Base-by-base conservation (phyloP, 1,140 invertebrate genomes). In the Panulirus ornatus region DNA sequence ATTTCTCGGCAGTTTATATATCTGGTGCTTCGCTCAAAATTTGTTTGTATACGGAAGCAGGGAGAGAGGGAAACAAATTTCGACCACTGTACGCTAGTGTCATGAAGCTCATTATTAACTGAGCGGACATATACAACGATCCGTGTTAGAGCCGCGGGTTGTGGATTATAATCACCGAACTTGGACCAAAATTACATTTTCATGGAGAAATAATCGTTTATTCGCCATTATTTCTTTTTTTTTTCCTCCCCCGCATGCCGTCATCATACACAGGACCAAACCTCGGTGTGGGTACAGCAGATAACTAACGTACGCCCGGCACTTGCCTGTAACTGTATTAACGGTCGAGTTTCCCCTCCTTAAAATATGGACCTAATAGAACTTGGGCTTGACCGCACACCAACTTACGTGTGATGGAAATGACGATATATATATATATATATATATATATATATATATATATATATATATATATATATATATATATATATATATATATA, bases 401-500 rank as follows among this genome's bases (percentile, higher is more conserved):
- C n/a, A n/a, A n/a, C n/a, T n/a, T n/a, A n/a, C 14, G 44, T 47
- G 5, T 47, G 14, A 47, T 11, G 5, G 44, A 47, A 47, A 47
- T 47, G 5, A 6, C 14, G 44, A 47, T 5, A 58, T 58, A 58
- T 58, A 58, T 58, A 58, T 58, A 58, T 58, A 58, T 58, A 58
- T 58, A 58, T 58, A 58, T 58, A 58, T 58, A 58, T 58, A 58
- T 58, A 58, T 58, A 58, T 58, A 9, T 58, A 58, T 58, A 58
- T 58, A 3, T 9, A 58, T 58, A 58, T 58, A 58, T 58, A 58
- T 58, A 58, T 3, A 58, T 58, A 58, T 58, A 58, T 58, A 58
- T 58, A 58, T 58, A 58, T 58, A 58, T 58, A 58, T 58, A 58
- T 58, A 58, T 58, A 58, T 58, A 58, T 58, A 58, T 58, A 58